A percentile compares a stretch with the other conserved stretches of the same genome.
Conservation (phyloP, 1,140 invertebrate species). For the Chymomyza costata region DNA sequence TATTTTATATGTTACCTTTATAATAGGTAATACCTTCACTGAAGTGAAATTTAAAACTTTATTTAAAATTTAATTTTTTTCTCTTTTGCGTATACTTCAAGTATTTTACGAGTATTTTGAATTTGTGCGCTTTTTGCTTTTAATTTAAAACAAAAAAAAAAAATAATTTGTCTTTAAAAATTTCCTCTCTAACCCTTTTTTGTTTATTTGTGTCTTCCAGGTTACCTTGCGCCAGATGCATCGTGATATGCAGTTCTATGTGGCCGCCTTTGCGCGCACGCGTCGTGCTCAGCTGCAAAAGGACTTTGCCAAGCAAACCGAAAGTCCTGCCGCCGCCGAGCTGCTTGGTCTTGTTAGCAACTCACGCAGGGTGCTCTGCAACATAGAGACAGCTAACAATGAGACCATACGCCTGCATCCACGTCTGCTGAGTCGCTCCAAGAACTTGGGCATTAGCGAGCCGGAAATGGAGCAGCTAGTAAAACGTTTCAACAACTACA, state of each 20-base stretch:
- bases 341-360: conserved; percentile 26
- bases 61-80: conserved; percentile 3
- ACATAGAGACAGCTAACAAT: conserved; percentile 52
- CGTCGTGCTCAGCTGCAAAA: conserved; percentile 42
- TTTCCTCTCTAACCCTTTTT: background rate
- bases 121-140: conserved; percentile 1
- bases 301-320: conserved; percentile 28
- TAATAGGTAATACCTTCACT: too few species aligned
- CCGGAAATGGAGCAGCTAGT: background rate
- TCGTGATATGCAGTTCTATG: conserved; percentile 55
- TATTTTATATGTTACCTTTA: too few species aligned
- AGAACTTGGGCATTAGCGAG: too few species aligned
- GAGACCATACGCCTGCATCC: conserved; percentile 26
- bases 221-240: conserved; percentile 45
- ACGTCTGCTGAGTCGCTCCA: background rate
- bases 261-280: conserved; percentile 55
- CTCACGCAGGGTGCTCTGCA: conserved; percentile 40
- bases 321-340: conserved; percentile 26
- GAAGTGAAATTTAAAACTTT: too few species aligned
- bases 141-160: conserved; percentile 3
- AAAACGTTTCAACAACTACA: background rate
- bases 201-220: conserved; percentile 33
- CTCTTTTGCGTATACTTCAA: conserved; percentile 14
- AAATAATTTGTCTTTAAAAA: background rate
- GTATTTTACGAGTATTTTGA: conserved; percentile 8